A percentile compares a stretch with the other conserved stretches of the same genome.
Conservation (phyloP, 2,797 vertebrate species). For the Bryconaethiops microstoma region DNA sequence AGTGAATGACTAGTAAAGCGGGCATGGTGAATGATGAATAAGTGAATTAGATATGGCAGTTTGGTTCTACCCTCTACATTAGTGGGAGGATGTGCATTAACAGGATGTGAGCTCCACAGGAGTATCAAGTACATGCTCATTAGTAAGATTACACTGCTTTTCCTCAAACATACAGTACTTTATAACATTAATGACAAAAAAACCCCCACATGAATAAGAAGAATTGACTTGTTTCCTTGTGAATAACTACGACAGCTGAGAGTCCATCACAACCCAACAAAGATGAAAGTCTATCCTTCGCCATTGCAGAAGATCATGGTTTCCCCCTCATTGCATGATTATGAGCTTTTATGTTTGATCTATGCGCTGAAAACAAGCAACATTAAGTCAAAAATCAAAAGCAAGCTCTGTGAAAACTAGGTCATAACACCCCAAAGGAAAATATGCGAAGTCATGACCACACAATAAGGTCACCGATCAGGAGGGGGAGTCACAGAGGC, state of each 20-base stretch:
- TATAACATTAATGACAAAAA: conserved; percentile 2
- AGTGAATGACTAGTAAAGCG: background rate
- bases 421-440: conserved; percentile 26
- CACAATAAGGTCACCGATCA: conserved; percentile 49
- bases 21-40: background rate
- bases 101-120: conserved; percentile 7
- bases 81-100: background rate
- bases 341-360: conserved; percentile 4
- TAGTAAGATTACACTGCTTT: background rate
- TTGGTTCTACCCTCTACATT: background rate
- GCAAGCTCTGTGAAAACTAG: conserved; percentile 14
- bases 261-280: conserved; percentile 1
- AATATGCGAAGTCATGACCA: conserved; percentile 21
- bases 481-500: conserved; percentile 33
- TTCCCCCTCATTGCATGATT: conserved; percentile 2
- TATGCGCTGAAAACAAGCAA: conserved; percentile 27
- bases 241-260: background rate
- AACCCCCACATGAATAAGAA: background rate
- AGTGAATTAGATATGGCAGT: background rate
- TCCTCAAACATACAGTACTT: conserved; percentile 1
- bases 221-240: background rate
- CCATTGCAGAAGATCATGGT: background rate
- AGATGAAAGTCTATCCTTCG: background rate
- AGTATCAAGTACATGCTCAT: background rate
- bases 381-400: conserved; percentile 1